Percentiles rank a stretch among this genome's conserved stretches.
Evolutionary conservation across 2,888 invertebrate species (phyloP).

Genomic region (Philopedon plagiatum): DNA sequence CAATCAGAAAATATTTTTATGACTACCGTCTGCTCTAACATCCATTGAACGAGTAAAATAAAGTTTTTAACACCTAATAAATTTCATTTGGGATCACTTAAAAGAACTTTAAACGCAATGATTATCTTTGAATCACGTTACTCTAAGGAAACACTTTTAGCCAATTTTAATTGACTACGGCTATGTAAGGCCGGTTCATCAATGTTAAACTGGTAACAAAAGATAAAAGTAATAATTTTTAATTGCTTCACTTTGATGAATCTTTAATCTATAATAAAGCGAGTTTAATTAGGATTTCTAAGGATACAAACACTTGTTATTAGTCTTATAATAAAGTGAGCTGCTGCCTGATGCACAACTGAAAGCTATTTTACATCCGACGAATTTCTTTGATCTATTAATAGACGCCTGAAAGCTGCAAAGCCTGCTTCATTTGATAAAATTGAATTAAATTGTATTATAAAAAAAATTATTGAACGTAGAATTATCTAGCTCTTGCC

Average conservation of each 20-base stretch:
- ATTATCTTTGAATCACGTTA: neutral
- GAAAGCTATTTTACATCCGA: neutral
- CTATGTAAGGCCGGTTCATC: neutral
- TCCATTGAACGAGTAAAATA: too few species aligned
- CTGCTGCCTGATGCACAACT: neutral
- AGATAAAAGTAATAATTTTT: neutral
- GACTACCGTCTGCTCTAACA: too few species aligned
- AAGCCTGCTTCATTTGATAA: neutral
- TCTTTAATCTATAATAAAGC: slow-evolving; percentile 20
- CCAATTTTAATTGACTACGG: neutral
- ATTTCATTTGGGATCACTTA: too few species aligned
- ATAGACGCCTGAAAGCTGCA: neutral
- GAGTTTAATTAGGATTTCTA: slow-evolving; percentile 11
- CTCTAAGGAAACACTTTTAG: neutral
- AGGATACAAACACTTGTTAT: neutral
- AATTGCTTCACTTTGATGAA: slow-evolving; percentile 19
- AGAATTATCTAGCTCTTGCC: too few species aligned
- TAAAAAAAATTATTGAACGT: too few species aligned
- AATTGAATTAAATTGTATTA: neutral
- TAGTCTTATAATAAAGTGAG: slow-evolving; percentile 1
- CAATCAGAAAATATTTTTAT: too few species aligned
- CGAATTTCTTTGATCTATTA: slow-evolving; percentile 1
- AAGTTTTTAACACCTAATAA: too few species aligned
- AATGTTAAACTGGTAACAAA: neutral
- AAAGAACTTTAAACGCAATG: too few species aligned